Base-by-base conservation (phyloP, 2,113 vertebrate species). In the Fregetta grallaria region DNA sequence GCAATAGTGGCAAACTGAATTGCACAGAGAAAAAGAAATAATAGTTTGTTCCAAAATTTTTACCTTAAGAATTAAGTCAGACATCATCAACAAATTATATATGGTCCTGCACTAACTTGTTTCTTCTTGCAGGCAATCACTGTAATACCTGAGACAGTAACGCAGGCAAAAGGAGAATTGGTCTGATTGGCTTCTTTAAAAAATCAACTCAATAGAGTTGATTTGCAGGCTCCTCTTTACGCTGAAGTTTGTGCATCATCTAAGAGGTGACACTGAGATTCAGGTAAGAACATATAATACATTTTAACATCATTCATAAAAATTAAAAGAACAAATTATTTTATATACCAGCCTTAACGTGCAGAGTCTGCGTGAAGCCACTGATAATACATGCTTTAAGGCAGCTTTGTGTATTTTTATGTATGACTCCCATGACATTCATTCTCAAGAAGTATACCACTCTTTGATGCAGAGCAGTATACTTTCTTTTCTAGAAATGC, bases 261-360 rank as follows among this genome's bases (percentile, higher is more conserved):
- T 61, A 45, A 71, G 16, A 53, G 19, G 6, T 23, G 11, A 45
- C 25, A 53, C 15, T 4, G 40, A 80, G 29, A 34, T 26, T 61
- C 71, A 53, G 10, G 7, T 42, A 56, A 83, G 45, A 92, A 44
- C 0, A 1, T 2, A 29, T 0, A 23, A 11, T 5, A 11, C 12
- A 21, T 79, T 92, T 82, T 59, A 76, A 73, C 7, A 22, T 10
- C 16, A 72, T n/a, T 76, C 30, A 49, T 49, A 63, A 76, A 78
- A 90, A 59, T 14, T 56, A 59, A 62, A 90, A n/a, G 68, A 83
- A 49, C 1, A 38, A 47, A 40, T 12, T 40, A n/a, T 7, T 63
- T 61, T 40, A 44, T 29, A 34, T 30, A 62, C 10, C 19, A 49
- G 11, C 10, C 9, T 61, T 40, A 56, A 56, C 2, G 4, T 22